A percentile compares a stretch with the other conserved stretches of the same genome.
These are phyloP conservation scores for Maconellicoccus hirsutus DNA, from an alignment of 1,140 invertebrate species.

Conservation along the genomic window DNA sequence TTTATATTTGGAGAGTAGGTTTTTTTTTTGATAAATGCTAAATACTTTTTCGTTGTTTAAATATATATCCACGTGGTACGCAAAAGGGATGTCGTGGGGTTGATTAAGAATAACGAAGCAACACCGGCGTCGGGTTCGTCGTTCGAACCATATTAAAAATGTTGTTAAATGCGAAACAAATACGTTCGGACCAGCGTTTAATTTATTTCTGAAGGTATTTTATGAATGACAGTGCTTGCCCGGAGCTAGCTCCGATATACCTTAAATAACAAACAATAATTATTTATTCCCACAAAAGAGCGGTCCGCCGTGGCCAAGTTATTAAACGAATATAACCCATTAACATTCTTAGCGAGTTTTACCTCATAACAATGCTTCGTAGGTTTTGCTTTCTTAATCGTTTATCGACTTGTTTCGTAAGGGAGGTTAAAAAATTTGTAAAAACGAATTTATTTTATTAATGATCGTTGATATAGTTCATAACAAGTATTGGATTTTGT, in stretches of 20 bases:
- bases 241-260: not conserved
- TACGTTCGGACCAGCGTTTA: not conserved
- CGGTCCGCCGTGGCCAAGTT: constrained; percentile 1
- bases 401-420: not conserved
- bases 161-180: not conserved
- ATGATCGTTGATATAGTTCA: not conserved
- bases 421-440: not conserved
- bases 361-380: not conserved
- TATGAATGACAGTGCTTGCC: not conserved
- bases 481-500: too few relatives aligned
- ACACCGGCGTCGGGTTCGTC: too few relatives aligned
- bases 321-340: constrained; percentile 1
- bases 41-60: too few relatives aligned
- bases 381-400: not conserved
- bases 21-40: too few relatives aligned
- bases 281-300: not conserved
- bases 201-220: constrained; percentile 9
- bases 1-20: too few relatives aligned
- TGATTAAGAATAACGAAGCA: too few relatives aligned
- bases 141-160: too few relatives aligned
- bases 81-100: too few relatives aligned
- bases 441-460: not conserved
- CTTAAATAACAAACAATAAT: constrained; percentile 5
- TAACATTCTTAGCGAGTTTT: constrained; percentile 7
- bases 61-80: too few relatives aligned